Base-by-base conservation (phyloP, 2,113 vertebrate genomes). In the Indicator indicator region DNA sequence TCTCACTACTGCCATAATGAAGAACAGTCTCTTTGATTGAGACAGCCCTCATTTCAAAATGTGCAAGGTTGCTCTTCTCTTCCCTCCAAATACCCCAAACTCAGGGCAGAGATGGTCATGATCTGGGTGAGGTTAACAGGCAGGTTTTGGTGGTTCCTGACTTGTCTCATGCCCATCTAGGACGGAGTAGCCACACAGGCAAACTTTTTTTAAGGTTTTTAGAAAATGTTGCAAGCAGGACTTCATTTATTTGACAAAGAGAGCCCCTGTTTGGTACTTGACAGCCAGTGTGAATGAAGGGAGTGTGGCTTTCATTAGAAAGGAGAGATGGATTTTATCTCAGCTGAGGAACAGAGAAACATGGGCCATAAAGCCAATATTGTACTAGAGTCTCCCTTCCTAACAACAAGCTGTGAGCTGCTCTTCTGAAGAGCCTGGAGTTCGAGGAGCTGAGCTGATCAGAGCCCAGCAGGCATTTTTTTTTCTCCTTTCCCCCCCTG, bases 261-360 rank as follows among this genome's bases (percentile, higher is more conserved):
- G 94, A 80, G 86, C 58, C 17, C 26, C 27, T 73, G 4, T 85
- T 84, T 84, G 83, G 81, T 65, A 75, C 83, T 96, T 94, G 91
- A 85, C 46, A 91, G 56, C 38, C 60, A 85, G 42, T 16, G 20
- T 70, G 42, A 46, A 73, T 83, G 75, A 73, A 85, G 59, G 46
- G 38, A 90, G 85, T 83, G 71, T 95, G 93, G 60, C 75, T 94
- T 94, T 94, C 78, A 63, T 95, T 95, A 89, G 73, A 85, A 54
- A 67, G 71, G 59, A 92, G 89, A 65, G 38, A 10, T 50, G 44
- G 88, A 76, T 91, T 94, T 92, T 85, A 89, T 94, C 71, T 91
- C 40, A 58, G 65, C 59, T 85, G 40, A 94, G 74, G 89, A 91
- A 83, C 63, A 64, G 64, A 77, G 82, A 85, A 89, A 88, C 11